Base-by-base conservation (phyloP, 2,797 vertebrate species). In the Megalops cyprinoides region DNA sequence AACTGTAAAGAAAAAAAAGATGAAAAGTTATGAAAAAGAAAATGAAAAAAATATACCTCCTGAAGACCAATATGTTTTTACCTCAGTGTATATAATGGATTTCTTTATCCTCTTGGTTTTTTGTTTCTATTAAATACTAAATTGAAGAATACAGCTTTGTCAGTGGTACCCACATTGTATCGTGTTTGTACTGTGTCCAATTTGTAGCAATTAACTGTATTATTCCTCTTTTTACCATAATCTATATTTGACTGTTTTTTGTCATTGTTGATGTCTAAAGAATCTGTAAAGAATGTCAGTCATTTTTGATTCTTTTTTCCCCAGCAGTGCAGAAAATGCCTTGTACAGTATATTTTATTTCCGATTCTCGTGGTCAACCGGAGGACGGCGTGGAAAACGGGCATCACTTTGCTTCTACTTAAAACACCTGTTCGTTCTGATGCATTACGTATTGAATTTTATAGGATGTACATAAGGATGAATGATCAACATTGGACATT, bases 51-150 rank as follows among this genome's bases (percentile, higher is more conserved):
- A 92, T 94, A 94, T 94, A 94, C 92, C 95, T 94, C 92, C 73
- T 84, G 93, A 91, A 92, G 92, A 95, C 93, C 93, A 95, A 95
- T 94, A 93, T 94, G 92, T 93, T 94, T 94, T 95, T 96, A 95
- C 95, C 94, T 96, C 94, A 91, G 90, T 90, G 83, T 94, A 88
- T 92, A 94, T 92, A 95, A 92, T 84, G 87, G 84, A 89, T 92
- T 91, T 90, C 89, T 94, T 88, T 91, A 92, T 79, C 51, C 74
- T 79, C 87, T 88, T 85, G 80, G 87, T 91, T 92, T 82, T 75
- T 75, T 90, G 86, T 92, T 91, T 93, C 85, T 93, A 90, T 91
- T 87, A 87, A 90, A 79, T 86, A 85, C 74, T 48, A 60, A 65
- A 62, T 81, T 76, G 58, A 79, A 77, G 71, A 82, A 74, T 73